phyloP scores from a whole-genome alignment of 2,888 invertebrate species.

The Drosophila nr. perissopoda region DNA sequence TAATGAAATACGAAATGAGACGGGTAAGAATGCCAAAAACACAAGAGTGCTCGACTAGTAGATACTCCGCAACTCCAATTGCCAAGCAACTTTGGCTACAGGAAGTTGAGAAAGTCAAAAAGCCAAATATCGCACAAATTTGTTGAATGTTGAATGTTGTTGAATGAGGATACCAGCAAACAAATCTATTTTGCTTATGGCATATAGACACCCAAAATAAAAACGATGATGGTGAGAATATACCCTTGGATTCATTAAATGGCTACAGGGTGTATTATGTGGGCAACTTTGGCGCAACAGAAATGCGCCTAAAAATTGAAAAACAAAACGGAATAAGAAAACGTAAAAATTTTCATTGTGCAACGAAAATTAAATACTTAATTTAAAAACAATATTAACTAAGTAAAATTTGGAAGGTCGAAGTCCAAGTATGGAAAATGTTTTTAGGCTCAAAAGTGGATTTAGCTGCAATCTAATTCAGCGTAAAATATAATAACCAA shows the following conservation, averaged over 20 bases:
- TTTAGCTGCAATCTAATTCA: not conserved
- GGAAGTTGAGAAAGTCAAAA: not conserved
- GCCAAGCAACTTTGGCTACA: not conserved
- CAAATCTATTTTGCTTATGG: not conserved
- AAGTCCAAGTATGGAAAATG: not conserved
- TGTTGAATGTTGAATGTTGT: not conserved
- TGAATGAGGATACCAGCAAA: not conserved
- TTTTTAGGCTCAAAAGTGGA: not conserved
- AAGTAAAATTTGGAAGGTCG: not conserved
- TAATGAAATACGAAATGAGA: conserved; percentile 24
- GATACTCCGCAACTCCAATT: conserved; percentile 10
- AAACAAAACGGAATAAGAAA: conserved; percentile 24
- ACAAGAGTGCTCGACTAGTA: not conserved
- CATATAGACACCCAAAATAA: not conserved
- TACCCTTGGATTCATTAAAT: not conserved
- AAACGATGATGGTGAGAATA: not conserved
- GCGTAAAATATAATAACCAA: not conserved
- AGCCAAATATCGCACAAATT: not conserved
- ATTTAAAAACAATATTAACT: not conserved
- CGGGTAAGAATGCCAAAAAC: conserved; percentile 11
- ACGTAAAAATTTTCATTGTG: not conserved
- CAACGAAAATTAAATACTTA: not conserved
- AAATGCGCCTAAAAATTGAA: conserved; percentile 40
- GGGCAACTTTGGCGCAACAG: conserved; percentile 75
- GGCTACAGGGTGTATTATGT: conserved; percentile 41